Conservation (phyloP, 1,140 invertebrate species). For the Phymastichus coffea region DNA sequence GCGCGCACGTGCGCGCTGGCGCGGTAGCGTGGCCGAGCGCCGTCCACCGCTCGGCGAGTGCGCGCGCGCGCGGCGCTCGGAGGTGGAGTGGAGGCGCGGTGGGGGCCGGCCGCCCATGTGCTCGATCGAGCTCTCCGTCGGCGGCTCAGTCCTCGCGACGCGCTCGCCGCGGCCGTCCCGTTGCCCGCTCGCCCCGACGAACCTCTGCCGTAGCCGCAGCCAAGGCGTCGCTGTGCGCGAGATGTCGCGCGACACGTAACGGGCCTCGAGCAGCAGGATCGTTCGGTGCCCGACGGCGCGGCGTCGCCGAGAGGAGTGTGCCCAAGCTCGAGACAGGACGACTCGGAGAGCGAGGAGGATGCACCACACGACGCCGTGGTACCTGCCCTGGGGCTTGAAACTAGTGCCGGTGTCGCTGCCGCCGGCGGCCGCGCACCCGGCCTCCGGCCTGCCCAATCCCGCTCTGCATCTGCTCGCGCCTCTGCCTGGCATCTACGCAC, state of each 20-base stretch:
- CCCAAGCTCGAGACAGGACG: neutral
- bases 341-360: constrained; percentile 35
- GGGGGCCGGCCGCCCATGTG: neutral
- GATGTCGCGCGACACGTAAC: no score
- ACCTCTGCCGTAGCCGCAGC: no score
- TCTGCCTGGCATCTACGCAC: constrained; percentile 53
- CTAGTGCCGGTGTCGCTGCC: constrained; percentile 54
- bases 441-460: constrained; percentile 51
- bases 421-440: constrained; percentile 48
- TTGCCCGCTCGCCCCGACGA: neutral
- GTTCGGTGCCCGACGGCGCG: neutral
- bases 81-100: no score
- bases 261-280: neutral
- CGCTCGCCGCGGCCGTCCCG: constrained; percentile 39
- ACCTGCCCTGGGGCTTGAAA: constrained; percentile 55
- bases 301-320: neutral
- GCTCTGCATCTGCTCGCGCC: constrained; percentile 50
- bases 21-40: neutral
- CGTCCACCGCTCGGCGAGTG: no score
- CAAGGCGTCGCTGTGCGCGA: no score
- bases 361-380: constrained; percentile 55
- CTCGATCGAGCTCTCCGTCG: constrained; percentile 16
- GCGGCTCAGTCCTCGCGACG: constrained; percentile 51
- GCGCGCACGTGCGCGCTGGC: neutral
- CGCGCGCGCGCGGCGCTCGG: no score